phyloP scores from a whole-genome alignment of 1,140 invertebrate genomes.

The Coptotermes formosanus region DNA sequence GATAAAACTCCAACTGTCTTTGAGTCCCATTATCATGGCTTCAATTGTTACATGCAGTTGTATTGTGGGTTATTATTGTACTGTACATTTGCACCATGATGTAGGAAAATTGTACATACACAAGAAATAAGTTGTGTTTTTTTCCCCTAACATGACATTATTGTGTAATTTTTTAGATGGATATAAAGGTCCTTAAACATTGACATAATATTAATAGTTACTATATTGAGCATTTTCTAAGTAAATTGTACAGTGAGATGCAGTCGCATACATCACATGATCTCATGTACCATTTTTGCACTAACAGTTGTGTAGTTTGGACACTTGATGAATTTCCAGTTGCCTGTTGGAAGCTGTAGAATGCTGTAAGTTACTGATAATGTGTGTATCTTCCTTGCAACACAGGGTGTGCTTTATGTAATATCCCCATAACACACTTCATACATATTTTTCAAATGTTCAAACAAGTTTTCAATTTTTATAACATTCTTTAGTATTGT shows the following conservation, averaged over 20 bases:
- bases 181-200: background rate
- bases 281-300: conserved; percentile 12
- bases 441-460: no score
- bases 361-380: background rate
- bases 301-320: background rate
- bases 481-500: no score
- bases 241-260: background rate
- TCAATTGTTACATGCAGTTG: background rate
- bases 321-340: background rate
- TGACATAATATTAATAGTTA: background rate
- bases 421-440: no score
- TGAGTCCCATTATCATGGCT: background rate
- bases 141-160: background rate
- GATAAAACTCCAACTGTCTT: background rate
- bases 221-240: background rate
- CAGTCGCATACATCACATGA: background rate
- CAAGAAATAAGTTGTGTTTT: background rate
- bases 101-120: background rate
- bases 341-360: background rate
- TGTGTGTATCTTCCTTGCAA: no score
- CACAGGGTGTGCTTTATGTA: no score
- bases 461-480: no score
- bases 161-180: background rate
- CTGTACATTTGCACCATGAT: background rate
- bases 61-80: background rate